phyloP scores from a whole-genome alignment of 2,888 invertebrate species.

The Atethmia centrago region DNA sequence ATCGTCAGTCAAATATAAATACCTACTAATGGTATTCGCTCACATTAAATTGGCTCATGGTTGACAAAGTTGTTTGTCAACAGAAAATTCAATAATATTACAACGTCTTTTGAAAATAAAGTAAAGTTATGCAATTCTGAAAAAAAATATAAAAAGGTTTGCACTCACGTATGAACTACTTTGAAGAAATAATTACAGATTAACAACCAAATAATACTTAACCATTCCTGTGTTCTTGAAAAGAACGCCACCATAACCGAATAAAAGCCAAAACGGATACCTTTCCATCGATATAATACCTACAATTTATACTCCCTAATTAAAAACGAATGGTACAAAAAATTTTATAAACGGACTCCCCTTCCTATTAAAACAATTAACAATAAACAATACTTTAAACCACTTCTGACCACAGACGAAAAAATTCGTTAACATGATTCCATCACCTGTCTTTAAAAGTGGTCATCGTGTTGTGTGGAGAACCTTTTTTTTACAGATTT shows the following conservation, averaged over 20 bases:
- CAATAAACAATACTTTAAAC: conserved; percentile 64
- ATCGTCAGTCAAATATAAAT: not conserved
- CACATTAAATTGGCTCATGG: too few species aligned
- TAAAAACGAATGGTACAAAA: conserved; percentile 65
- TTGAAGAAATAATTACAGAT: not conserved
- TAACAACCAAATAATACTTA: conserved; percentile 15
- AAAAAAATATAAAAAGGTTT: not conserved
- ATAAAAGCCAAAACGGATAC: conserved; percentile 34
- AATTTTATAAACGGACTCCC: conserved; percentile 56
- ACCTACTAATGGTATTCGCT: not conserved
- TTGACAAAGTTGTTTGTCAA: too few species aligned
- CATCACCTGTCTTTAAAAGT: conserved; percentile 63
- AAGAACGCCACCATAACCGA: conserved; percentile 9
- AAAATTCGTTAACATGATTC: conserved; percentile 63
- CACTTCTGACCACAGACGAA: conserved; percentile 63
- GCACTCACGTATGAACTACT: too few species aligned
- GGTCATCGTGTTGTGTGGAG: conserved; percentile 37
- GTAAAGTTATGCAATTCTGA: too few species aligned
- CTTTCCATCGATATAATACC: conserved; percentile 37
- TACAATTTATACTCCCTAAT: conserved; percentile 61
- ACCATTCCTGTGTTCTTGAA: not conserved
- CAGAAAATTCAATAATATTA: not conserved
- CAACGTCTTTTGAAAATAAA: not conserved
- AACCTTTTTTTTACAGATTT: not conserved
- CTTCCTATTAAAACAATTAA: conserved; percentile 66